Evolutionary conservation across 2,797 vertebrate species (phyloP).

Genomic region (Cottoperca gobio): DNA sequence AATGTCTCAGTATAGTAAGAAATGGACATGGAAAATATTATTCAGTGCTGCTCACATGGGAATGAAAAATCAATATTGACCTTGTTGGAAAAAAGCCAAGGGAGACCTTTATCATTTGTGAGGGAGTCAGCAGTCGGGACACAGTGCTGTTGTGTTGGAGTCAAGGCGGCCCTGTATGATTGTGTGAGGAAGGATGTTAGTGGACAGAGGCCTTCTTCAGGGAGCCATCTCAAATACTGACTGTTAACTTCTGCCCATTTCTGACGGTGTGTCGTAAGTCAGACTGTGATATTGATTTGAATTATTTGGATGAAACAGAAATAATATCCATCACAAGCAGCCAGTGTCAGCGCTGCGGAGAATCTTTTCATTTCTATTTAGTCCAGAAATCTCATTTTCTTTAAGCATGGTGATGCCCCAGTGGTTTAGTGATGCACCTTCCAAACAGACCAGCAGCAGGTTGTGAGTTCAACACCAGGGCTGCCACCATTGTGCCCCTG

Average conservation of each 20-base stretch:
- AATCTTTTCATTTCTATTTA: not conserved
- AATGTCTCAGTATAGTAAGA: constrained; percentile 64
- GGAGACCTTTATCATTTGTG: constrained; percentile 63
- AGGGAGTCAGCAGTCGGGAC: constrained; percentile 62
- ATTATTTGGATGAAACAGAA: constrained; percentile 8
- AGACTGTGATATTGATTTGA: not conserved
- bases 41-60: constrained; percentile 63
- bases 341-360: not conserved
- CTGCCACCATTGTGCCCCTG: no score
- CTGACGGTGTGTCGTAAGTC: not conserved
- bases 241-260: constrained; percentile 16
- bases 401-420: no score
- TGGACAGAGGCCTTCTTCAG: constrained; percentile 26
- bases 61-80: constrained; percentile 78
- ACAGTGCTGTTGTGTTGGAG: constrained; percentile 40
- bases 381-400: not conserved
- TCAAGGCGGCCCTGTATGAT: constrained; percentile 25
- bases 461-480: no score
- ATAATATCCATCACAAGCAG: not conserved
- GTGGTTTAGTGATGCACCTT: no score
- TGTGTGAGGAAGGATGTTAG: constrained; percentile 19
- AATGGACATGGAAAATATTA: constrained; percentile 65
- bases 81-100: constrained; percentile 51
- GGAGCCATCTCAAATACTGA: constrained; percentile 47
- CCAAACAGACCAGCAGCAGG: no score